These are phyloP conservation scores for Toxotes chatareus DNA, from an alignment of 2,113 vertebrate species.

Conservation along the genomic window DNA sequence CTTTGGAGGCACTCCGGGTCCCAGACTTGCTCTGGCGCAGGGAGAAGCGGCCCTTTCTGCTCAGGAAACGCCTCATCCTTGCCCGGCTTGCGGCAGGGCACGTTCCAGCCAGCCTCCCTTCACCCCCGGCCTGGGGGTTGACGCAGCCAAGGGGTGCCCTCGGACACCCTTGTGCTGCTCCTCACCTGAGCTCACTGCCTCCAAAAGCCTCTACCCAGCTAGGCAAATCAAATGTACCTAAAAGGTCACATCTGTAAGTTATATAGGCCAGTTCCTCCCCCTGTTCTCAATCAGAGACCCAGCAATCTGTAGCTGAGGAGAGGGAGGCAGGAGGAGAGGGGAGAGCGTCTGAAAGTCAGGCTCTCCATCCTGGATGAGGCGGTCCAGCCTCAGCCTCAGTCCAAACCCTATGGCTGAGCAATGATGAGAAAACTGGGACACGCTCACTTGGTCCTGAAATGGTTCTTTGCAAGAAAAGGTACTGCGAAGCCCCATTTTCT, in stretches of 20 bases:
- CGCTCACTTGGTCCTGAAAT: constrained; percentile 82
- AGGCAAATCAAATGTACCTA: constrained; percentile 17
- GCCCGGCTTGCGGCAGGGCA: constrained; percentile 79
- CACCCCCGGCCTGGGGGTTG: constrained; percentile 68
- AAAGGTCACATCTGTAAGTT: constrained; percentile 70
- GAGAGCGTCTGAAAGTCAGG: constrained; percentile 52
- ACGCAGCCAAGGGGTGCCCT: constrained; percentile 67
- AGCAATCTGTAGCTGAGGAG: constrained; percentile 26
- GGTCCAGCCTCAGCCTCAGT: constrained; percentile 72
- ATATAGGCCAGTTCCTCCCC: constrained; percentile 31
- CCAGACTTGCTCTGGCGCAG: constrained; percentile 79
- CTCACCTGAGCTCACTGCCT: constrained; percentile 54
- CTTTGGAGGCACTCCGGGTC: constrained; percentile 80
- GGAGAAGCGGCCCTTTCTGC: constrained; percentile 76
- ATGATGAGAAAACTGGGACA: constrained; percentile 85
- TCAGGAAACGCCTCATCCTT: constrained; percentile 79
- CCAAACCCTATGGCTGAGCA: constrained; percentile 74
- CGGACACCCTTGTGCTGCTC: constrained; percentile 65
- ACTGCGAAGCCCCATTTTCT: constrained; percentile 88
- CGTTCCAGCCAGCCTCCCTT: constrained; percentile 75
- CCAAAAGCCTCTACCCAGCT: constrained; percentile 41
- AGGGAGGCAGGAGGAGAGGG: constrained; percentile 41
- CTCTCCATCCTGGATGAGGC: constrained; percentile 77
- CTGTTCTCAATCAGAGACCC: constrained; percentile 53
- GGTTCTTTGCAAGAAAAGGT: constrained; percentile 86